Evolutionary conservation across 2,113 vertebrate genomes (phyloP).

Genomic region (Anhinga rufa): DNA sequence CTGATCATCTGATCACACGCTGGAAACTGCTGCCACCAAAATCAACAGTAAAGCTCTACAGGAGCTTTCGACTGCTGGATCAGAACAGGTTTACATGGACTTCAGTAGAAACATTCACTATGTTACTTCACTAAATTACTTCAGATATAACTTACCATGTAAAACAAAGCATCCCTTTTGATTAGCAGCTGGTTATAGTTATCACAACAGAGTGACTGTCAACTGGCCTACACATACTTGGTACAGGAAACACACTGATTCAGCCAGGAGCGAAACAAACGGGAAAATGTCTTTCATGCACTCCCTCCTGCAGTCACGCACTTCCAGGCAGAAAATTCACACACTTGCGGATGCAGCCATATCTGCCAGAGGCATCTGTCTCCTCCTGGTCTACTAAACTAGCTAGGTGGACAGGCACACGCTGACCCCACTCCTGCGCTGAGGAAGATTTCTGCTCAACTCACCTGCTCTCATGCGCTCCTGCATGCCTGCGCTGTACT

Average conservation of each 20-base stretch:
- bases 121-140: not conserved
- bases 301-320: not conserved
- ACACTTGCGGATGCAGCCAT: not conserved
- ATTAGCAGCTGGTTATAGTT: not conserved
- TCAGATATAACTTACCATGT: not conserved
- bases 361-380: not conserved
- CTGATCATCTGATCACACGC: not conserved
- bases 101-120: not conserved
- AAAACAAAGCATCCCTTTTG: not conserved
- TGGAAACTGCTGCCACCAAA: not conserved
- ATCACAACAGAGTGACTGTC: not conserved
- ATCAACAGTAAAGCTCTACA: not conserved
- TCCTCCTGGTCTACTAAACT: not conserved
- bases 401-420: not conserved
- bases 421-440: not conserved
- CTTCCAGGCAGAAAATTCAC: not conserved
- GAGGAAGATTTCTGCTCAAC: not conserved
- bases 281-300: not conserved
- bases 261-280: not conserved
- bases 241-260: not conserved
- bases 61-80: not conserved
- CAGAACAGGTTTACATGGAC: not conserved
- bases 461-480: constrained; percentile 79
- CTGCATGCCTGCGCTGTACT: constrained; percentile 53
- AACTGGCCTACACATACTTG: not conserved